Conservation (phyloP, 2,797 vertebrate genomes). For the Sebastes paucispinis region DNA sequence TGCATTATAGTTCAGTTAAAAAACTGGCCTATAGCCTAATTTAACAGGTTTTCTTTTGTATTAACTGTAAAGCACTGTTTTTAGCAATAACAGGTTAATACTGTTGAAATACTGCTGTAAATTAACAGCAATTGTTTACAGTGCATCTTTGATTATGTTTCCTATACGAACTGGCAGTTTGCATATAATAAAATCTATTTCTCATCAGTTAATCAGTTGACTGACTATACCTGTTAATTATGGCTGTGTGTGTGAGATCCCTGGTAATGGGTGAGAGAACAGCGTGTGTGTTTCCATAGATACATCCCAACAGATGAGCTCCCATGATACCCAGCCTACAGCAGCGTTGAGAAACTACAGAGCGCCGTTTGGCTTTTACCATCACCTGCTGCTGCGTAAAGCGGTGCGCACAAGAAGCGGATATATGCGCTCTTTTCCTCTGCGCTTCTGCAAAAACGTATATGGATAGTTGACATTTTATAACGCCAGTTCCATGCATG, state of each 20-base stretch:
- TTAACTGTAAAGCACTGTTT: too few species aligned
- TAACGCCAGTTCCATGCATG: neutral
- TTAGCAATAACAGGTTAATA: too few species aligned
- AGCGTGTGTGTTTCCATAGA: constrained; percentile 74
- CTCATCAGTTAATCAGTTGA: constrained; percentile 10
- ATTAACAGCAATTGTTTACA: too few species aligned
- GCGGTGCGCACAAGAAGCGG: constrained; percentile 1
- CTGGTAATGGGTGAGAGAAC: constrained; percentile 31
- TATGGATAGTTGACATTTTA: neutral
- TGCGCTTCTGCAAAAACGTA: neutral
- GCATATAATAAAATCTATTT: neutral
- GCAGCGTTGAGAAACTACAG: neutral
- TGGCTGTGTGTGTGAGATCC: neutral
- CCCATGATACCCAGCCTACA: constrained; percentile 57
- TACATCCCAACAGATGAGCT: constrained; percentile 74
- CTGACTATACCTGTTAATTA: constrained; percentile 29
- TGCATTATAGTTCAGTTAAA: too few species aligned
- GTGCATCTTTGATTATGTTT: neutral
- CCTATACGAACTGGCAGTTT: rapidly evolving
- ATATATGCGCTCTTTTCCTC: neutral
- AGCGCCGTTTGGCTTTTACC: neutral
- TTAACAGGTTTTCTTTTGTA: too few species aligned
- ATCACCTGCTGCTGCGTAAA: constrained; percentile 18
- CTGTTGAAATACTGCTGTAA: too few species aligned
- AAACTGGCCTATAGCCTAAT: too few species aligned